Base-by-base conservation (phyloP, 2,888 invertebrate genomes). In the Mythimna lalbum region DNA sequence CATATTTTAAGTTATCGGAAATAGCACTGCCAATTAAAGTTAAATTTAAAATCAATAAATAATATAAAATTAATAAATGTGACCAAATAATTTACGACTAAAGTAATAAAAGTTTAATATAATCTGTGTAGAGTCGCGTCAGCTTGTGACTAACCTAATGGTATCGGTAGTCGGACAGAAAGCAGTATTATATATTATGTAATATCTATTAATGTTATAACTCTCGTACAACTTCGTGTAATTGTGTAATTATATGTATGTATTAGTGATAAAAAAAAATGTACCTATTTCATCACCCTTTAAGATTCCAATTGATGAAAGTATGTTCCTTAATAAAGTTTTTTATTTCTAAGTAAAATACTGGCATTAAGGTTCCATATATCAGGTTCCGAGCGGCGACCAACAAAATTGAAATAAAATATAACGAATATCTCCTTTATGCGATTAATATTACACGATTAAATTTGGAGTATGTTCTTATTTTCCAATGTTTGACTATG, bases 281-380 rank as follows among this genome's bases (percentile, higher is more conserved):
- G 76, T 86, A 80, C 76, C 74, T 87, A 80, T 69, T 80, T 80
- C 82, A 82, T 84, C 82, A 83, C 81, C 76, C 79, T 80, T 82
- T 82, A 85, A 72, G 82, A 87, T 84, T 86, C 80, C 80, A 88
- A 82, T 83, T 81, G 84, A 81, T 81, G 76, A 86, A 87, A 88
- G 88, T 91, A 93, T 91, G 93, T 93, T 92, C 94, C 94, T 92
- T 94, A 92, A 93, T 94, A 92, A 93, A 88, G 93, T 94, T 89
- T 94, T 94, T 94, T 94, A 94, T 94, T 92, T 90, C 47, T 87
- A 90, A 88, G 93, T 94, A 94, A 94, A 94, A 93, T 90, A 90
- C 93, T 92, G 93, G 88, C 89, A 94, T 94, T 93, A 90, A 90
- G 93, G 93, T 90, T 87, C 87, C 86, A 89, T 92, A 90, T 71